A percentile compares a stretch with the other conserved stretches of the same genome.
phyloP scores from a whole-genome alignment of 64 coral and sea anemone genomes.

The Montipora foliosa region DNA sequence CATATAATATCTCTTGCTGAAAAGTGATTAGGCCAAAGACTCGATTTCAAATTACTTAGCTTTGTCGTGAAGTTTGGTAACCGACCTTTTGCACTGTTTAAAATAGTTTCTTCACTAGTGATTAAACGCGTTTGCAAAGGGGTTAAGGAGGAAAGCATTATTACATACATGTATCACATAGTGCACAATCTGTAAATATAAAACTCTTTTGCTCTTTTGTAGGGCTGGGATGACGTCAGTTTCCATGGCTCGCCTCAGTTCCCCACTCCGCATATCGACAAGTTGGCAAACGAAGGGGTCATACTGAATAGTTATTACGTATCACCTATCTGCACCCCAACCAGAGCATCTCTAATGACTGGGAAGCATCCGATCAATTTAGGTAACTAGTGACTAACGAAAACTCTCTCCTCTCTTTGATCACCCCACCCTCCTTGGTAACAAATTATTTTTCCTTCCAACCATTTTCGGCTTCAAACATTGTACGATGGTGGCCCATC shows the following conservation, averaged over 20 bases:
- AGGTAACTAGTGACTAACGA: slow-evolving; percentile 37
- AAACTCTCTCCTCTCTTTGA: neutral
- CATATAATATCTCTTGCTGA: no score
- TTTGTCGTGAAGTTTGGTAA: no score
- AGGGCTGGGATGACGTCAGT: slow-evolving; percentile 99
- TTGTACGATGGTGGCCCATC: no score
- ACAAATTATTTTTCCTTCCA: neutral
- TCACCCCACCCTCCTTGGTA: neutral
- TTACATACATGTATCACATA: no score
- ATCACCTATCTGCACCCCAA: slow-evolving; percentile 96
- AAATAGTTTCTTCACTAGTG: no score
- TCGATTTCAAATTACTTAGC: no score
- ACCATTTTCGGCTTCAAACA: no score
- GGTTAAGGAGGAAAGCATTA: no score
- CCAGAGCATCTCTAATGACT: slow-evolving; percentile 91
- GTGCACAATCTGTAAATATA: neutral
- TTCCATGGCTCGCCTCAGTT: slow-evolving; percentile 98
- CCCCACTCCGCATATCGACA: slow-evolving; percentile 93
- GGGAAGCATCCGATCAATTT: slow-evolving; percentile 96
- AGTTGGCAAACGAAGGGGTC: slow-evolving; percentile 90
- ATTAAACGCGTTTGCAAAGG: no score
- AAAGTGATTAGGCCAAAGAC: no score
- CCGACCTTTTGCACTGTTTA: no score
- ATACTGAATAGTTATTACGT: slow-evolving; percentile 98
- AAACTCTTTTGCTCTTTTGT: neutral